Evolutionary conservation across 2,113 vertebrate species (phyloP), one percentile per base, ranked within the genome.

Genomic region (Otocyon megalotis): DNA sequence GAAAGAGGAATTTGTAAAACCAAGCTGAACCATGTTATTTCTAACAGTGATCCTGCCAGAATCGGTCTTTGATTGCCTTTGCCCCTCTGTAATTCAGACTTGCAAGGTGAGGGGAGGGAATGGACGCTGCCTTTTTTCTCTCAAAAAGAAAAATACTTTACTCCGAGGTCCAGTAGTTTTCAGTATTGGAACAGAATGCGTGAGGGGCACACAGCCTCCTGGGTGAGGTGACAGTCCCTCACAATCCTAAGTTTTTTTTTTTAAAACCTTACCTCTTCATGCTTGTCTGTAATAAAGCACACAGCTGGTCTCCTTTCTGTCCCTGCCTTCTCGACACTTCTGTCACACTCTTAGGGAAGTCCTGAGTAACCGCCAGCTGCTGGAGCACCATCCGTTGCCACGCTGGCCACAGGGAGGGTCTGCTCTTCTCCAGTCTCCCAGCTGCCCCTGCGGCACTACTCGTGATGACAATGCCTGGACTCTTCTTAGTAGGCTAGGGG

Each of bases 371-470:
- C 3, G 22, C 4, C 80, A 16, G 13, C 5, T 9, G 10, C 53
- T 10, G 13, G 30, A 43, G 87, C 48, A 1, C 19, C 35, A 14
- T 0, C 8, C 5, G 20, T 8, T 2, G 16, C 32, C 37, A 24
- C 11, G 2, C 0, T 12, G 56, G 58, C 7, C 30, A 17, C 2
- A 4, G 50, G 32, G 32, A 2, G 1, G 13, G 35, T 0, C 22
- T 8, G 4, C 30, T 30, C 16, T 54, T 32, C 67, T 54, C 56
- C 0, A 3, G 14, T 14, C 43, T 14, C 60, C 56, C 35, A 0
- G 37, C 17, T 1, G 79, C 88, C 22, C 3, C 20, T 0, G 13
- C 32, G 4, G 22, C 14, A 3, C 12, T 0, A 0, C 15, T 12
- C 1, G 2, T 1, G n/a, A 56, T 0, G 53, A 32, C 8, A 7